Evolutionary conservation across 2,797 vertebrate genomes (phyloP).

Genomic region (Botia kubotai): DNA sequence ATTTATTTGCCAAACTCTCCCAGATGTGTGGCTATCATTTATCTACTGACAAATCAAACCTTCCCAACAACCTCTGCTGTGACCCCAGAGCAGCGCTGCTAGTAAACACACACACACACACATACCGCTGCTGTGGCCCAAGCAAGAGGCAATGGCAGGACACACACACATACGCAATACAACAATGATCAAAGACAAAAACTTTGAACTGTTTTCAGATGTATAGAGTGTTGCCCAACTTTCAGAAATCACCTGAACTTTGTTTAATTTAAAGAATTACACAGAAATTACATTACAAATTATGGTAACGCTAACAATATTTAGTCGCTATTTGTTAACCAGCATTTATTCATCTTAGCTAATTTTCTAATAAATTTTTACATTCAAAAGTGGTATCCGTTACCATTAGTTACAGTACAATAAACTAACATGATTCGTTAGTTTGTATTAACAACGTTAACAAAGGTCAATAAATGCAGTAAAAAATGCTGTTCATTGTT

Average conservation of each 20-base stretch:
- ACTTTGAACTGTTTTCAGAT: neutral
- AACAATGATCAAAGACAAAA: neutral
- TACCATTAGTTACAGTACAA: no score
- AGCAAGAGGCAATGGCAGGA: slow-evolving; percentile 6
- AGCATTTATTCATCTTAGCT: no score
- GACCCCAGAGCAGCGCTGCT: slow-evolving; percentile 76
- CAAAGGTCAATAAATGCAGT: no score
- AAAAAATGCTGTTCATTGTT: no score
- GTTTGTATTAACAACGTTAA: no score
- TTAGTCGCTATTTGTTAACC: no score
- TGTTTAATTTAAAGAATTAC: no score
- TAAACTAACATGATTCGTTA: no score
- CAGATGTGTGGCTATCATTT: slow-evolving; percentile 92
- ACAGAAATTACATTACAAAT: no score
- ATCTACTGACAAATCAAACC: slow-evolving; percentile 89
- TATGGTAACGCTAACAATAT: no score
- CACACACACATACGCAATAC: neutral
- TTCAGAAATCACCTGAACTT: neutral
- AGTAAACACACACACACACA: slow-evolving; percentile 73
- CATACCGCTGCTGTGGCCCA: slow-evolving; percentile 41
- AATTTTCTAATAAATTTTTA: no score
- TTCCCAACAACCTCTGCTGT: slow-evolving; percentile 82
- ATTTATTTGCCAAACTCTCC: slow-evolving; percentile 93
- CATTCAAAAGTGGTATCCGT: no score
- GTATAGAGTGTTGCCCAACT: neutral